Conservation (phyloP, 1,140 invertebrate species). For the Neodiprion virginianus region DNA sequence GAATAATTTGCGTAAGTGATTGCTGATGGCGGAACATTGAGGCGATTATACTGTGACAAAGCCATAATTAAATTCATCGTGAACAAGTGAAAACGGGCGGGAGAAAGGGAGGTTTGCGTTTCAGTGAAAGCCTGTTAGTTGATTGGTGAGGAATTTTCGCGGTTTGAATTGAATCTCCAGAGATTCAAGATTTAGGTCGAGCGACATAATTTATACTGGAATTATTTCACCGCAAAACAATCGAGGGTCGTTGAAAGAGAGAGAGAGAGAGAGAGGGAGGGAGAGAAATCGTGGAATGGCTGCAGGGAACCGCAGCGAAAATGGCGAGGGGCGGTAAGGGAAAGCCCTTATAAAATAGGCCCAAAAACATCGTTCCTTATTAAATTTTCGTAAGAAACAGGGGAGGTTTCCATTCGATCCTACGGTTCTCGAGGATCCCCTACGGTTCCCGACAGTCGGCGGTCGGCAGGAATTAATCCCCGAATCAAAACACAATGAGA, state of each 20-base stretch:
- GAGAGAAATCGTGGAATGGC: not conserved
- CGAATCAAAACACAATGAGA: slow-evolving; percentile 7
- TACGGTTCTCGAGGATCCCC: not conserved
- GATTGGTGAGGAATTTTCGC: not conserved
- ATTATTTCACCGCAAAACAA: not conserved
- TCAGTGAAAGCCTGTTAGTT: not conserved
- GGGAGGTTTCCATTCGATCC: not conserved
- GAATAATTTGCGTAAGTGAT: too few relatives aligned
- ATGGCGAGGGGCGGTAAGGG: too few relatives aligned
- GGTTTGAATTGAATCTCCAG: not conserved
- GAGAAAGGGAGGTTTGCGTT: not conserved
- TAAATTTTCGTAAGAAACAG: not conserved
- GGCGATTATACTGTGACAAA: not conserved
- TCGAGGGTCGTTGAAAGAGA: not conserved
- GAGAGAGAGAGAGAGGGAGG: not conserved
- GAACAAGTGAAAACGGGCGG: not conserved
- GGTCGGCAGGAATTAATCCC: not conserved
- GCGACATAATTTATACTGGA: slow-evolving; percentile 3
- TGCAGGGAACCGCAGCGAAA: too few relatives aligned
- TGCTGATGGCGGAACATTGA: too few relatives aligned
- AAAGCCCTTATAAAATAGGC: not conserved
- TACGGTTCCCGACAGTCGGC: not conserved
- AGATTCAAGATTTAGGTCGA: slow-evolving; percentile 3
- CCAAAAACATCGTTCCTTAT: not conserved
- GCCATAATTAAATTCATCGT: not conserved